These are phyloP conservation scores for Drosophila pectinifera DNA, from an alignment of 1,140 invertebrate species.

Conservation along the genomic window DNA sequence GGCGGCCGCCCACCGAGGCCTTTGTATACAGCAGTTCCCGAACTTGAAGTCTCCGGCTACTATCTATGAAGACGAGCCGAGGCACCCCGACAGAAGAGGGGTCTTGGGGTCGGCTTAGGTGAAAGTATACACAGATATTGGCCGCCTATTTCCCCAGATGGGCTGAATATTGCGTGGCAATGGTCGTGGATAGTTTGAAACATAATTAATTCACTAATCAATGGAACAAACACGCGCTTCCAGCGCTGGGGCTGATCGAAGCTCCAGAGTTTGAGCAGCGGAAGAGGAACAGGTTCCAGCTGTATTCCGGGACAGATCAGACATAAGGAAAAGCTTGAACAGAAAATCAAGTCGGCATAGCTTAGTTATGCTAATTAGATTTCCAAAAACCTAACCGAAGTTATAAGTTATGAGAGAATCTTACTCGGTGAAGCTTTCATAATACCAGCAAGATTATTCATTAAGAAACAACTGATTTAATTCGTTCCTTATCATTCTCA, in stretches of 20 bases:
- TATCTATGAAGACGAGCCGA: slow-evolving; percentile 28
- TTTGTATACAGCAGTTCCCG: slow-evolving; percentile 14
- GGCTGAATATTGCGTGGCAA: slow-evolving; percentile 13
- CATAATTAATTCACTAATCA: slow-evolving; percentile 12
- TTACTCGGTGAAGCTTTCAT: background rate
- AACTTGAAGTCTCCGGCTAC: slow-evolving; percentile 30
- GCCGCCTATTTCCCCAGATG: slow-evolving; percentile 2
- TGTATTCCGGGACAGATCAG: background rate
- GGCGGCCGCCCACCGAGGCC: slow-evolving; percentile 12
- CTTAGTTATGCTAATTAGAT: background rate
- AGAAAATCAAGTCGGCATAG: background rate
- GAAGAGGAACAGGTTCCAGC: background rate
- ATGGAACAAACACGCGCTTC: slow-evolving; percentile 10
- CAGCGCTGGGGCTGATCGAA: background rate
- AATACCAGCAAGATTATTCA: background rate
- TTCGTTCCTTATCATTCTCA: background rate
- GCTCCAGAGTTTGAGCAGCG: background rate
- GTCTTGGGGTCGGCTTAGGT: background rate
- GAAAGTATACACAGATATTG: slow-evolving; percentile 12
- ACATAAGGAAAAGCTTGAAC: background rate
- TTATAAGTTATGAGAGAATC: background rate
- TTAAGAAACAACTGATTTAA: background rate
- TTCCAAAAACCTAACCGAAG: background rate
- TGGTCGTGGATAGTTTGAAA: background rate
- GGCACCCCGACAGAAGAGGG: background rate